Base-by-base conservation (phyloP, 2,113 vertebrate species). In the Megaptera novaeangliae region DNA sequence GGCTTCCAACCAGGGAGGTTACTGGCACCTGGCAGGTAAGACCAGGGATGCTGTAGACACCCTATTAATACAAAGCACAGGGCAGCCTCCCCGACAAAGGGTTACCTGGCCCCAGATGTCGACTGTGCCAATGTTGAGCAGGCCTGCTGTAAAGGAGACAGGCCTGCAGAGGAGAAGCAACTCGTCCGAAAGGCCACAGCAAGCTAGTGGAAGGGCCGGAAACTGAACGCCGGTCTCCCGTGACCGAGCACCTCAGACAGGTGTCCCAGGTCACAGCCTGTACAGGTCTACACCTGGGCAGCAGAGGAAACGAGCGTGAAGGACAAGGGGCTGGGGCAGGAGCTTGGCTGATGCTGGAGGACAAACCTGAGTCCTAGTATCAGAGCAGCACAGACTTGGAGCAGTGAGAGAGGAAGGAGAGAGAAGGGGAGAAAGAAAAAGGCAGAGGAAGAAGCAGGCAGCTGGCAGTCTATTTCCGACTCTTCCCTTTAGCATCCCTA, bases 121-220 rank as follows among this genome's bases (percentile, higher is more conserved):
- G 7, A 1, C 6, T 1, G 6, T 14, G 64, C 63, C 0, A 4
- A 29, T 17, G 68, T 1, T 0, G 17, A 83, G 41, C 29, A n/a
- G 36, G 59, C n/a, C n/a, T 57, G 44, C 61, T 23, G 8, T 9
- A 15, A 46, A 46, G 84, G 36, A 72, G 68, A 57, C 18, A 84
- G 63, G 71, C 36, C 83, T 14, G 2, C 6, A 12, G 69, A 44
- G 27, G 8, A 59, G 88, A 14, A 7, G 77, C 34, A 20, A 8
- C 36, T 44, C 74, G 10, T 8, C 17, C 39, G 4, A 5, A 29
- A 27, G 41, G 11, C 15, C 55, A 83, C 23, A 8, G 83, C 12
- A 29, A 61, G 39, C 5, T 6, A 34, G 46, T 6, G 5, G n/a
- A 27, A 29, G 78, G 36, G 15, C 36, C 39, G 36, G 29, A 25